Evolutionary conservation across 2,797 vertebrate species (phyloP).

Genomic region (Petrocephalus sullivani): DNA sequence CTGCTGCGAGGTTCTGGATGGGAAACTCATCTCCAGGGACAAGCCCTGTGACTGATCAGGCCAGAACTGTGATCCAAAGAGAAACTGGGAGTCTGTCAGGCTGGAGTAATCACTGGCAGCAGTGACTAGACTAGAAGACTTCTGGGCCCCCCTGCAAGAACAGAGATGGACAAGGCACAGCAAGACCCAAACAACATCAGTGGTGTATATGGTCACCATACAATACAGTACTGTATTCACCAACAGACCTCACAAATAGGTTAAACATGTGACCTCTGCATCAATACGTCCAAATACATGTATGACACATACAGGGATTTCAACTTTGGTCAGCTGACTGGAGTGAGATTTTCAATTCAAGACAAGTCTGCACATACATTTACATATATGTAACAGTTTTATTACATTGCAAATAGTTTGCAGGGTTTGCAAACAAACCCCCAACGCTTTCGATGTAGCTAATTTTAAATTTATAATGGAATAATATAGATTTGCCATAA

Average conservation of each 20-base stretch:
- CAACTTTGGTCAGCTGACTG: no score
- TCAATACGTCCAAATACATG: not conserved
- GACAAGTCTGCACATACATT: no score
- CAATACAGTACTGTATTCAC: not conserved
- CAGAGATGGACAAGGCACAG: not conserved
- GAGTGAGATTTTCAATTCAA: no score
- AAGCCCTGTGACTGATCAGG: constrained; percentile 67
- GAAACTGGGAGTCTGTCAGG: constrained; percentile 80
- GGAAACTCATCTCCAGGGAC: constrained; percentile 67
- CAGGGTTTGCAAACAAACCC: no score
- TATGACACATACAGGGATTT: not conserved
- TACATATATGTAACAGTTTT: no score
- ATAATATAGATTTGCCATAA: no score
- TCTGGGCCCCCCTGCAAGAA: constrained; percentile 21
- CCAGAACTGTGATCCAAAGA: constrained; percentile 83
- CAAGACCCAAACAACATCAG: not conserved
- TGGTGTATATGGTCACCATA: not conserved
- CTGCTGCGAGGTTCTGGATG: constrained; percentile 64
- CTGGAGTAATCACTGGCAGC: constrained; percentile 54
- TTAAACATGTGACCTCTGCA: not conserved
- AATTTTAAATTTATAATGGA: no score
- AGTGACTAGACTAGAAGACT: constrained; percentile 37
- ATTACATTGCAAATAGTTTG: no score
- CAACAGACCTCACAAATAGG: not conserved
- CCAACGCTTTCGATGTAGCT: no score